Conservation (phyloP, 2,888 invertebrate species). For the Acrobasis suavella region DNA sequence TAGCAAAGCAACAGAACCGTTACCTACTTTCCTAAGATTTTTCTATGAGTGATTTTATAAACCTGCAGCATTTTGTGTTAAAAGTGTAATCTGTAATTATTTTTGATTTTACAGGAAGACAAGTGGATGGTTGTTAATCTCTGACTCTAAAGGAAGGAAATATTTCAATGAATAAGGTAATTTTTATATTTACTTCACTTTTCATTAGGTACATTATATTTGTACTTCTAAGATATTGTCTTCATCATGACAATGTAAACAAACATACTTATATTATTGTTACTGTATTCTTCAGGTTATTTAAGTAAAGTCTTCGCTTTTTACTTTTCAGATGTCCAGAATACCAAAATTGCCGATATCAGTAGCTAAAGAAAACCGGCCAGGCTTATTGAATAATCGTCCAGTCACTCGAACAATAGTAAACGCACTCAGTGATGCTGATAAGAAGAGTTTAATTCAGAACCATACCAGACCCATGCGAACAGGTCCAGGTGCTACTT, state of each 20-base stretch:
- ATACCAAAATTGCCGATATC: conserved; percentile 67
- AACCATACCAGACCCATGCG: conserved; percentile 68
- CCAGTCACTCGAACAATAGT: conserved; percentile 54
- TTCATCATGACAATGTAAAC: too few species aligned
- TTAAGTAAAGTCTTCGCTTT: neutral
- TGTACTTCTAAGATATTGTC: too few species aligned
- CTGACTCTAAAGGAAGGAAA: neutral
- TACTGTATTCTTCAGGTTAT: too few species aligned
- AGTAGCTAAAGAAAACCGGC: conserved; percentile 65
- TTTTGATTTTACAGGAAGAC: conserved; percentile 6
- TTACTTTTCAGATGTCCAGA: conserved; percentile 69
- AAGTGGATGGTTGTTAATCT: neutral
- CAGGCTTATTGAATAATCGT: conserved; percentile 53
- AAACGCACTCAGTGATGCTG: conserved; percentile 65
- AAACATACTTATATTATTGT: too few species aligned
- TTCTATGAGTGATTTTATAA: neutral
- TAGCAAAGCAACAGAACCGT: too few species aligned
- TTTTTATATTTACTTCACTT: neutral
- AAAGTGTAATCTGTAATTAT: neutral
- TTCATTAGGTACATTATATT: too few species aligned
- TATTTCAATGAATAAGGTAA: conserved; percentile 19
- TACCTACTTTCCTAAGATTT: too few species aligned
- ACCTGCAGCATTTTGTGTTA: neutral
- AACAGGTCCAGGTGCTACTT: conserved; percentile 41
- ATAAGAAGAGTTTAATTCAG: conserved; percentile 63